Evolutionary conservation across 2,888 invertebrate genomes (phyloP).

Genomic region (Incurvaria masculella): DNA sequence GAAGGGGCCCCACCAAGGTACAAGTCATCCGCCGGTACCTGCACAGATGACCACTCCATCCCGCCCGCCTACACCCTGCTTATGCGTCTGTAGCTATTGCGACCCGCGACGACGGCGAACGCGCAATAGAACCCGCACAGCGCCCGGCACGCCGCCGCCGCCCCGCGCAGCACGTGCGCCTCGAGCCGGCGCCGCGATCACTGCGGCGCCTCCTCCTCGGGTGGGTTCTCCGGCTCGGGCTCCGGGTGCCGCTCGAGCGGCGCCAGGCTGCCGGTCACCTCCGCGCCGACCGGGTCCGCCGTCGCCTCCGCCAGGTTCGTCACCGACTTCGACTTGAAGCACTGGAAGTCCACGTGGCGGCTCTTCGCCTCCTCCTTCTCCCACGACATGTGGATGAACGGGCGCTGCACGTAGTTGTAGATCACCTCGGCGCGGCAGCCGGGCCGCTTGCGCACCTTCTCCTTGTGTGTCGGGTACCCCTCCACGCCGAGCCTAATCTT

Average conservation of each 20-base stretch:
- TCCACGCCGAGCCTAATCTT: constrained; percentile 98
- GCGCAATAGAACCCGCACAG: not conserved
- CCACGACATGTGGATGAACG: constrained; percentile 99
- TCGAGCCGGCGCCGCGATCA: not conserved
- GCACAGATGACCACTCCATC: no score
- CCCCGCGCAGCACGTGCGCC: not conserved
- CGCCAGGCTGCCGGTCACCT: constrained; percentile 56
- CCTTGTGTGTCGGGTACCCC: constrained; percentile 99
- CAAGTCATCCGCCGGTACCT: no score
- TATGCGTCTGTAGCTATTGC: not conserved
- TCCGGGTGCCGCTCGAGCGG: constrained; percentile 26
- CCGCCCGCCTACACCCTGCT: not conserved
- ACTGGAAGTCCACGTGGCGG: constrained; percentile 98
- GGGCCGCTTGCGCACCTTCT: constrained; percentile 94
- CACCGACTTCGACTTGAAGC: constrained; percentile 96
- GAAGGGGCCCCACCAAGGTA: no score
- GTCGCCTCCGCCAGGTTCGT: constrained; percentile 95
- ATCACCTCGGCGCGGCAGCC: constrained; percentile 96
- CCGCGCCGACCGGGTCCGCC: constrained; percentile 78
- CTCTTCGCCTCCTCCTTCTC: constrained; percentile 99
- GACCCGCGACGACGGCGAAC: not conserved
- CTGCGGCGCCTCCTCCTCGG: constrained; percentile 21
- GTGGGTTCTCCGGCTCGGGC: constrained; percentile 27
- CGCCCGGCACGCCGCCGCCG: not conserved
- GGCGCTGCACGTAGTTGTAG: constrained; percentile 99